Evolutionary conservation across 1,140 invertebrate species (phyloP), one percentile per base, ranked within the genome.

Genomic region (Euglossa dilemma): DNA sequence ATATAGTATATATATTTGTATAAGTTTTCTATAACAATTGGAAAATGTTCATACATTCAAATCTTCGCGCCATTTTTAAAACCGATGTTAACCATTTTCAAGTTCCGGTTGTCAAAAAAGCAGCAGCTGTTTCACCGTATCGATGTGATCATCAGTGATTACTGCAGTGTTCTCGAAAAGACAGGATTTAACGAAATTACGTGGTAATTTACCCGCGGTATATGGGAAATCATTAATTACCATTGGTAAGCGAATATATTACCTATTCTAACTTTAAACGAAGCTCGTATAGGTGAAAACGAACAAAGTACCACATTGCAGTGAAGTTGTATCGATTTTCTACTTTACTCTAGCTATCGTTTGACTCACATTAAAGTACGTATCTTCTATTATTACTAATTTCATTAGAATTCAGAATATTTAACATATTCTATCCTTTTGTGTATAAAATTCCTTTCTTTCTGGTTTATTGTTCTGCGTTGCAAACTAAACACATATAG

Each of bases 301-400:
- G 23, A 56, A 70, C 59, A 2, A 64, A 25, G 50, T 77, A 76
- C 50, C 47, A 77, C 66, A 83, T 85, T 78, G 80, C 84, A 56
- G 73, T 63, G 25, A 73, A 83, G 52, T 85, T 84, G 28, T 85
- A 85, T 85, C 80, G 84, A 85, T 85, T 85, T 85, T 83, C 47
- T 72, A 43, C 84, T 73, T 80, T 63, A 64, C 45, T 79, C 59
- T 72, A 72, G 52, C 76, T 74, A 54, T 79, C 45, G 61, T 80
- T 59, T 50, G 6, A 59, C 69, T 18, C 18, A 64, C 25, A 23
- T 64, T 64, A 59, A 77, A 69, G 74, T 36, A 69, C 28, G 11
- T 9, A 83, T 23, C 18, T 43, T 14, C 4, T 61, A 11, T 69
- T 54, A 59, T 69, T 54, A 69, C 18, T 12, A 52, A 57, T 12